Base-by-base conservation (phyloP, 2,113 vertebrate genomes). In the Istiophorus platypterus region DNA sequence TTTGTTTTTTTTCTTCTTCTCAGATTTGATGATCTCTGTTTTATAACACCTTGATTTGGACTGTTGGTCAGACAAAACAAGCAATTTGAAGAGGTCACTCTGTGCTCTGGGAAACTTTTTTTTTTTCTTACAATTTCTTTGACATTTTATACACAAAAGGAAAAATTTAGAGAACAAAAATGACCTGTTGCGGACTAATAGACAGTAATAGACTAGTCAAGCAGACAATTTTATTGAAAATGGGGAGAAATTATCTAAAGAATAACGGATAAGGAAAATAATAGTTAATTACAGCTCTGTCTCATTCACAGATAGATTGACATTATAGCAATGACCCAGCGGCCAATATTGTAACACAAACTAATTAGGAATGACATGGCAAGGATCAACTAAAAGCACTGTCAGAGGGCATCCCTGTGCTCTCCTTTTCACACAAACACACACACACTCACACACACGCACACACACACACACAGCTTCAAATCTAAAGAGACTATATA, bases 331-430 rank as follows among this genome's bases (percentile, higher is more conserved):
- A 24, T 34, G 27, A 31, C 11, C 42, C 18, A 34, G 27, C 37
- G 47, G 29, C 51, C 29, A 9, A 39, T 45, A 39, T 41, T 39
- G 57, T 27, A 73, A 17, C 39, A 45, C 56, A 39, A 37, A 74
- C 45, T 39, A 72, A 74, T 68, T 69, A 29, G 82, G 74, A 89
- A 69, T 90, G 87, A 91, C 85, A 90, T 87, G 77, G 78, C 78
- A 81, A 78, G 80, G 81, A 81, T 71, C 47, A 78, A 39, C 59
- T 65, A 68, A 76, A 75, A 67, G 45, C 72, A 51, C 58, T 63
- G 52, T 80, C 62, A 64, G 72, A 20, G 62, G 41, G 31, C 64
- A 62, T 73, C 54, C 64, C 63, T 78, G 37, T 64, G 7, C 52
- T 78, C 68, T 76, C 56, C 39, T 51, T 57, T 56, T 56, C 9